Base-by-base conservation (phyloP, 2,888 invertebrate genomes). In the Drosophila putrida region DNA sequence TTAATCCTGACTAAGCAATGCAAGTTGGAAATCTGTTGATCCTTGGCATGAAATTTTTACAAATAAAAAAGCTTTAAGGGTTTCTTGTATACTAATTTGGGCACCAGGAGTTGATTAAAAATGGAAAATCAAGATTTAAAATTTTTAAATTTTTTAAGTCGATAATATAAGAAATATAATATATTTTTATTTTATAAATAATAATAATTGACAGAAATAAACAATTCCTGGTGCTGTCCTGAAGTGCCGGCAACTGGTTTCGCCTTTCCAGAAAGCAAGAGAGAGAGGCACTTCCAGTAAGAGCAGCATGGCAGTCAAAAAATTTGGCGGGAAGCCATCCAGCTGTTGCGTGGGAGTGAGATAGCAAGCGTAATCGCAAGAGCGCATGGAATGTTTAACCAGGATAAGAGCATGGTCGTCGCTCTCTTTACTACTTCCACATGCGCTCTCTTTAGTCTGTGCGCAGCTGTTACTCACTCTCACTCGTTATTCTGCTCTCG, bases 321-420 rank as follows among this genome's bases (percentile, higher is more conserved):
- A 69, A 69, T 79, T 90, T 89, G 89, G 89, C 90, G 90, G 88
- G 86, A 89, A 90, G 78, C 73, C 66, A 63, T 47, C 49, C 49
- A 70, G 64, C 75, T 71, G 73, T 57, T 82, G 75, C 27, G 80
- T 53, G 54, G 6, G 64, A 71, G 55, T 35, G 71, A 71, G 79
- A 82, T 47, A 67, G 71, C 72, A 28, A 10, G 39, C 43, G n/a
- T 35, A 15, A n/a, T n/a, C 38, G 11, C 27, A 71, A 80, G 76
- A 70, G 78, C 68, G 63, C 65, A 15, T 51, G 76, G 66, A 87
- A 89, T 74, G 68, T 74, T 75, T 68, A 72, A 69, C 50, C 80
- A 82, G 81, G 82, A 82, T 76, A 78, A 76, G 68, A 77, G 71
- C 41, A 44, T 11, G 0, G 33, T 25, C 11, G 13, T 6, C 43